Evolutionary conservation across 2,113 vertebrate genomes (phyloP).

Genomic region (Hippocampus guttulatus): DNA sequence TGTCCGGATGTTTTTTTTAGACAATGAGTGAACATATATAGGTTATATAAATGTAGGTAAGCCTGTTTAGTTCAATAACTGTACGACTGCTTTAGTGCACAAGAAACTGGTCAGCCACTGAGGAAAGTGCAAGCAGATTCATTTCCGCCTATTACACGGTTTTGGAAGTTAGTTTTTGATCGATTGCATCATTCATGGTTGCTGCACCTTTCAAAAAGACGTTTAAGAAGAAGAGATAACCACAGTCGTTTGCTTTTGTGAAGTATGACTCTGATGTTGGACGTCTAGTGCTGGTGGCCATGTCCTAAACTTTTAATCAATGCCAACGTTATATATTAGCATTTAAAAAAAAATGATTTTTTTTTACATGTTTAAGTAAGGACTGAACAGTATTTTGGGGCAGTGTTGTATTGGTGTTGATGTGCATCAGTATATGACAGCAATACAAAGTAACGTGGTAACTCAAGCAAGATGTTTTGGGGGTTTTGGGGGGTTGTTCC

Average conservation of each 20-base stretch:
- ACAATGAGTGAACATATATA: not conserved
- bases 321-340: too few species aligned
- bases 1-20: not conserved
- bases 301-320: too few species aligned
- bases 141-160: not conserved
- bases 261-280: too few species aligned
- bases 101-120: not conserved
- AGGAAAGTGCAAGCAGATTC: not conserved
- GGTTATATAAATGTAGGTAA: too few species aligned
- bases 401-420: conserved; percentile 17
- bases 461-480: not conserved
- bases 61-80: too few species aligned
- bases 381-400: conserved; percentile 1
- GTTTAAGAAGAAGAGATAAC: too few species aligned
- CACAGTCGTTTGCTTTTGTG: too few species aligned
- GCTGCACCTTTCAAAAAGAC: too few species aligned
- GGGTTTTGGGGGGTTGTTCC: not conserved
- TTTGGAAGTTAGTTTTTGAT: not conserved
- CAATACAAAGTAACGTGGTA: not conserved
- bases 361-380: too few species aligned
- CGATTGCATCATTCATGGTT: not conserved
- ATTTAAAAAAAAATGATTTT: too few species aligned
- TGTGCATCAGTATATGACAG: not conserved
- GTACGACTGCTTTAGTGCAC: too few species aligned
- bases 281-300: too few species aligned